Evolutionary conservation across 2,888 invertebrate species (phyloP), one percentile per base, ranked within the genome.

Genomic region (Yponomeuta cagnagella): DNA sequence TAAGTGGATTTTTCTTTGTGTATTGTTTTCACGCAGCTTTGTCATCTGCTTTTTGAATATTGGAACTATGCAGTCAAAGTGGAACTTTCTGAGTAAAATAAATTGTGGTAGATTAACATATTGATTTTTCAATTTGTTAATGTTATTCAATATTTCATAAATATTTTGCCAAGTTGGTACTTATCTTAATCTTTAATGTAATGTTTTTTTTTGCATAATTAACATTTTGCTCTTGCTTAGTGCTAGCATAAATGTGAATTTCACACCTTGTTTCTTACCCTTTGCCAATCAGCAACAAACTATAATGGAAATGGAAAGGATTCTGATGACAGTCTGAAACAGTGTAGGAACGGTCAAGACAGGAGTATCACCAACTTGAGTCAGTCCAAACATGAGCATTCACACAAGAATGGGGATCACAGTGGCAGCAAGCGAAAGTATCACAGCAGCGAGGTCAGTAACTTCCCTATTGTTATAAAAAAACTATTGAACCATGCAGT

Each of bases 371-470:
- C 31, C 3, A 79, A 78, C 70, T 72, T 75, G 5, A 76, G 74
- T 70, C 76, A 77, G 68, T 74, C 77, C 8, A 77, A 76, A 73
- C 71, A 78, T 76, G 77, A 79, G 68, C 74, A 81, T 64, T 76
- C 76, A 71, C 81, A 84, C 74, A 75, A 80, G 33, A 91, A 90
- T 81, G 90, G 90, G 15, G 80, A 85, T 73, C 77, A 84, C 74
- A 85, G 84, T 75, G 81, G 84, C 33, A 78, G 73, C 72, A 90
- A 90, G 76, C 82, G 88, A 74, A 87, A 84, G 80, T 80, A 87
- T 76, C 82, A 86, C 48, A 90, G 87, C 74, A 89, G 88, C 82
- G 91, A 90, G 88, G 91, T 92, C 71, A 77, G 82, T 80, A 70
- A 48, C 68, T 10, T 71, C 71, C 72, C n/a, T 65, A 12, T 70